Evolutionary conservation across 2,888 invertebrate genomes (phyloP).

Genomic region (Clunio marinus): DNA sequence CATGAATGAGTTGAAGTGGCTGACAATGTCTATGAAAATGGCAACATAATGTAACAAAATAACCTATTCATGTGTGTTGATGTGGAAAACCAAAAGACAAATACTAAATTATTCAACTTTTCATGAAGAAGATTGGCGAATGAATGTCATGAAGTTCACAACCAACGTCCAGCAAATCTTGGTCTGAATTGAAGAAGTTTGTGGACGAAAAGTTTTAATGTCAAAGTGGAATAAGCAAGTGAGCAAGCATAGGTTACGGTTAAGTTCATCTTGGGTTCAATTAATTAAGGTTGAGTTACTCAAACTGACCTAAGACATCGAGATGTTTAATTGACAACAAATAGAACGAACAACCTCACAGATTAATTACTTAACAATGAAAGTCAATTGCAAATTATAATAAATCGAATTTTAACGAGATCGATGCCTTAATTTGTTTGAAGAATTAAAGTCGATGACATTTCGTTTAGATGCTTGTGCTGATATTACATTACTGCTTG

Average conservation of each 20-base stretch:
- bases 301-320: not conserved
- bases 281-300: not conserved
- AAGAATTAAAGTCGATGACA: constrained; percentile 4
- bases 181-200: too few species aligned
- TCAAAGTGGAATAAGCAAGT: too few species aligned
- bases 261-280: not conserved
- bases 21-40: constrained; percentile 35
- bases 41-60: constrained; percentile 1
- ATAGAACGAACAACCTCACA: not conserved
- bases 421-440: not conserved
- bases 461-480: too few species aligned
- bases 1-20: not conserved
- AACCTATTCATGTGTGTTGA: constrained; percentile 17
- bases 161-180: too few species aligned
- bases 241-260: not conserved
- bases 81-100: constrained; percentile 26
- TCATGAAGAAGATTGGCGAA: not conserved
- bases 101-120: constrained; percentile 28
- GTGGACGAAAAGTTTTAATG: too few species aligned
- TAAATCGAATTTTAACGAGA: not conserved
- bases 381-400: not conserved
- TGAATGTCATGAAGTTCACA: too few species aligned
- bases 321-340: not conserved
- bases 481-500: not conserved
- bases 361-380: not conserved